phyloP scores from a whole-genome alignment of 2,888 invertebrate genomes.

The Yponomeuta cagnagella region DNA sequence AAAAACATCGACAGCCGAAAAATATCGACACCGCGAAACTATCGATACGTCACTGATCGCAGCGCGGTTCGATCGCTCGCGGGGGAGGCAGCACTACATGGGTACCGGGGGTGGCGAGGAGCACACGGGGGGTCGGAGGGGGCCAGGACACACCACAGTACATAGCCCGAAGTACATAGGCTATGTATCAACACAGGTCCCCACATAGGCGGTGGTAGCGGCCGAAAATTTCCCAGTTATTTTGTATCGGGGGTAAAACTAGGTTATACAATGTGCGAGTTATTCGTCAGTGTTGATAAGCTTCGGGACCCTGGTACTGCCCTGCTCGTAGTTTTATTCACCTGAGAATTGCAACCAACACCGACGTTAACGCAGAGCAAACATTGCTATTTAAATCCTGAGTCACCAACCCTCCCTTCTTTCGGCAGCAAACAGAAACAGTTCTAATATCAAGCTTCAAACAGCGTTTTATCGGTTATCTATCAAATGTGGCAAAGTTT shows the following conservation, averaged over 20 bases:
- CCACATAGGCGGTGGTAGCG: slow-evolving; percentile 47
- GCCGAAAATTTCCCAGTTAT: slow-evolving; percentile 74
- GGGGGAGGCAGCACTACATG: slow-evolving; percentile 62
- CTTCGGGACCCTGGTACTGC: not conserved
- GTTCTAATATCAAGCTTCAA: too few species aligned
- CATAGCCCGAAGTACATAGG: slow-evolving; percentile 56
- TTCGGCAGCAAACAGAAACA: too few species aligned
- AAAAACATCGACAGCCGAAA: slow-evolving; percentile 17
- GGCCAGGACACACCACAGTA: slow-evolving; percentile 27
- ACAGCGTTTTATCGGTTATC: too few species aligned
- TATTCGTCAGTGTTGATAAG: not conserved
- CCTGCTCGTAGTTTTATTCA: not conserved
- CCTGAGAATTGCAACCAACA: too few species aligned
- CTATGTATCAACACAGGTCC: slow-evolving; percentile 62
- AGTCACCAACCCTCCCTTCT: too few species aligned
- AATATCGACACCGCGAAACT: slow-evolving; percentile 32
- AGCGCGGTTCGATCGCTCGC: slow-evolving; percentile 54
- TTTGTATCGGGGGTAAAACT: slow-evolving; percentile 63
- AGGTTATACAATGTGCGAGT: slow-evolving; percentile 59
- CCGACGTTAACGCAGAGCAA: too few species aligned
- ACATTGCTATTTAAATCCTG: too few species aligned
- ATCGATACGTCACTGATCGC: slow-evolving; percentile 28
- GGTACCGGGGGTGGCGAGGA: slow-evolving; percentile 43
- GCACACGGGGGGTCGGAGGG: slow-evolving; percentile 39
- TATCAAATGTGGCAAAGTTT: too few species aligned